Percentiles rank a stretch among this genome's conserved stretches.
Evolutionary conservation across 1,140 invertebrate species (phyloP).

Genomic region (Maniola jurtina): DNA sequence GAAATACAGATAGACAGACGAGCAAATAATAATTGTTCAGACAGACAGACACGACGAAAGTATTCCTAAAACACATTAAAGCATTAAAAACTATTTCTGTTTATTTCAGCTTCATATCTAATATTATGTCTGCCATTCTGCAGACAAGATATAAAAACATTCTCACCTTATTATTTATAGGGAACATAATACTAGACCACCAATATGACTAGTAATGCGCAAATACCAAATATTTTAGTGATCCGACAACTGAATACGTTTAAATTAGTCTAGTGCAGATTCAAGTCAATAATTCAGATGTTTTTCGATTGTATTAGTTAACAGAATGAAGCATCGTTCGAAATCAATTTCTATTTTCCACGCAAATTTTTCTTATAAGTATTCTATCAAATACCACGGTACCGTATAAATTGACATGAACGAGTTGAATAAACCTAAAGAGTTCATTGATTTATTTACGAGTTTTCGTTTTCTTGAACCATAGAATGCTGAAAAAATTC

Average conservation of each 20-base stretch:
- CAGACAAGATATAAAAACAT: neutral
- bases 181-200: neutral
- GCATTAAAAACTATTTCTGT: too few relatives aligned
- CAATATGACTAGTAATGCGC: neutral
- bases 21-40: too few relatives aligned
- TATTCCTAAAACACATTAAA: too few relatives aligned
- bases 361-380: neutral
- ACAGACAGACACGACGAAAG: too few relatives aligned
- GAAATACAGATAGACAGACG: too few relatives aligned
- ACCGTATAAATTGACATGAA: neutral
- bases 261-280: neutral
- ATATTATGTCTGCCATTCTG: neutral
- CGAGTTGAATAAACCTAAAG: neutral
- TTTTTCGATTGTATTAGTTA: neutral
- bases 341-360: neutral
- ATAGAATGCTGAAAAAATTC: neutral
- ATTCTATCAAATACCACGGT: neutral
- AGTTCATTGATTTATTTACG: neutral
- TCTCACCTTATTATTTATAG: neutral
- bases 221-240: neutral
- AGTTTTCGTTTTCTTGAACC: neutral
- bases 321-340: neutral
- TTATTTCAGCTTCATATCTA: too few relatives aligned
- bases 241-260: neutral
- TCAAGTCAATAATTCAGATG: neutral